Percentiles rank a stretch among this genome's conserved stretches.
These are phyloP conservation scores for Hoplodrina ambigua DNA, from an alignment of 2,888 invertebrate species.

Conservation along the genomic window DNA sequence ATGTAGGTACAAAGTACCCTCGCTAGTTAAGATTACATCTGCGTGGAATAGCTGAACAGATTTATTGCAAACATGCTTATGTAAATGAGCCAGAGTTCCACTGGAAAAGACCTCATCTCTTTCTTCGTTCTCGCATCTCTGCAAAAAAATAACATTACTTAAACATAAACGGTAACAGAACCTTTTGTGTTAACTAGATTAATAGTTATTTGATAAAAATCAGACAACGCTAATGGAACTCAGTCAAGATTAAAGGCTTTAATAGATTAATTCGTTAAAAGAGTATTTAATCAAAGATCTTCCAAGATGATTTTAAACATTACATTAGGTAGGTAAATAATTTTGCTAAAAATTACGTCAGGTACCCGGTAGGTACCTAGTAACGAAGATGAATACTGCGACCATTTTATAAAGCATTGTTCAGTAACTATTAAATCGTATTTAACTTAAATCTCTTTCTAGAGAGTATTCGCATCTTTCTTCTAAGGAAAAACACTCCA, in stretches of 20 bases:
- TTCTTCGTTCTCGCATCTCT: conserved; percentile 1
- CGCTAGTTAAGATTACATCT: conserved; percentile 41
- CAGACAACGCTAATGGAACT: conserved; percentile 2
- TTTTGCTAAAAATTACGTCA: neutral
- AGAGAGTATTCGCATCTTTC: conserved; percentile 45
- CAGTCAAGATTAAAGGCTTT: neutral
- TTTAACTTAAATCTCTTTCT: conserved; percentile 1
- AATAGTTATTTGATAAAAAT: conserved; percentile 3
- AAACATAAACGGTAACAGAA: neutral
- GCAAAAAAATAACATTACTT: conserved; percentile 12
- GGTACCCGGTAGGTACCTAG: too few species aligned
- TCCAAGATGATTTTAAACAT: neutral
- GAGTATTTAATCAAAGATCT: neutral
- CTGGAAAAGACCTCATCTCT: neutral
- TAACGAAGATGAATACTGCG: neutral
- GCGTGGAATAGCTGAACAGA: conserved; percentile 26
- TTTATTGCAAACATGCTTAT: conserved; percentile 26
- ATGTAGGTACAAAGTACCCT: conserved; percentile 32
- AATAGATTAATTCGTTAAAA: neutral
- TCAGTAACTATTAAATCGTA: too few species aligned
- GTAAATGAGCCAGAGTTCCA: conserved; percentile 12
- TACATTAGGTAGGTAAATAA: conserved; percentile 1
- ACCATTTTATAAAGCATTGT: conserved; percentile 8
- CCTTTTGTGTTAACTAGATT: neutral
- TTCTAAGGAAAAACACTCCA: conserved; percentile 68